Base-by-base conservation (phyloP, 2,113 vertebrate species). In the Tetraodon nigroviridis region DNA sequence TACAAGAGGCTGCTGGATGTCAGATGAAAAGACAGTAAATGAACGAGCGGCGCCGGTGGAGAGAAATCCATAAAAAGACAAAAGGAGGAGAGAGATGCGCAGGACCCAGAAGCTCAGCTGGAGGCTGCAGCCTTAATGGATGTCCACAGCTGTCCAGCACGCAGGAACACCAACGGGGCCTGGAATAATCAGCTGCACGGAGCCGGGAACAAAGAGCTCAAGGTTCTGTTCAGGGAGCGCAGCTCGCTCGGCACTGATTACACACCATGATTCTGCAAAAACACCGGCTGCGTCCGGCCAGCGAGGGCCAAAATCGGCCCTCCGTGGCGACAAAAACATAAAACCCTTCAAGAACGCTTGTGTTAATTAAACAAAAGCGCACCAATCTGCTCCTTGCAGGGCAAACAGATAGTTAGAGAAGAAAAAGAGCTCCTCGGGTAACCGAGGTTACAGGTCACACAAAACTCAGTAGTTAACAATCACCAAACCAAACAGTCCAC, bases 151-250 rank as follows among this genome's bases (percentile, higher is more conserved):
- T 6, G 18, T 19, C 32, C 2, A 16, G 8, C 27, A 52, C 32
- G 17, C 19, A 32, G 17, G 62, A 1, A 3, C 17, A 48, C 45
- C 64, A 2, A 42, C 70, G 51, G n/a, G n/a, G 57, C 71, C 61
- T 64, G 67, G 78, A 82, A 83, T 70, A 81, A 83, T 70, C 76
- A 76, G 82, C 71, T 1, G 5, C 64, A n/a, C 48, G 64, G 67
- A 73, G 47, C 5, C 5, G 7, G 77, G 48, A 61, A 75, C 76
- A 81, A 74, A 76, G 61, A 75, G 65, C 71, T 82, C 72, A 67
- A 58, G 58, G 58, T 79, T 62, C 64, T 64, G 12, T 22, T 18
- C 53, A 61, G 62, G 72, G 81, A 84, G 61, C 61, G 55, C 58
- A 64, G 62, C 47, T 50, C n/a, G 59, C 37, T 56, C 51, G 21